Conservation (phyloP, 2,888 invertebrate species). For the Himalopsyche japonica region DNA sequence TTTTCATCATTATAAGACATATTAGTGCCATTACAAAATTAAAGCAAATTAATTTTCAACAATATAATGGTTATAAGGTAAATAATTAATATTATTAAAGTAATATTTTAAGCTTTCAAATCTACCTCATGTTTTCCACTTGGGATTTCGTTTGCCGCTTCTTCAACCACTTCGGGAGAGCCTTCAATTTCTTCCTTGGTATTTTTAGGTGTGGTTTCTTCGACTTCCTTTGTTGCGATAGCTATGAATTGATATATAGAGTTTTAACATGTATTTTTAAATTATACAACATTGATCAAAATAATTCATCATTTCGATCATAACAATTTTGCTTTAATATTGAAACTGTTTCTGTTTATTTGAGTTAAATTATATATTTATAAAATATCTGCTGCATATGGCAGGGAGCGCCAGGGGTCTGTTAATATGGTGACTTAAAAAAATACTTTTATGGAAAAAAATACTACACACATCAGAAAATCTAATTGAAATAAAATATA, state of each 20-base stretch:
- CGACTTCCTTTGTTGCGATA: constrained; percentile 9
- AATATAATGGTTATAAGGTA: background rate
- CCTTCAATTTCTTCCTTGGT: constrained; percentile 8
- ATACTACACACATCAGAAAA: too few species aligned
- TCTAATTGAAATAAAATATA: too few species aligned
- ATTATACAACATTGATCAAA: too few species aligned
- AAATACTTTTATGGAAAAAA: too few species aligned
- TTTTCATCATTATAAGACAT: background rate
- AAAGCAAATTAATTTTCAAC: background rate
- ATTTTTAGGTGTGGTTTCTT: constrained; percentile 18
- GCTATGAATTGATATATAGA: background rate
- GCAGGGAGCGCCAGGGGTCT: too few species aligned
- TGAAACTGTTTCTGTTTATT: too few species aligned
- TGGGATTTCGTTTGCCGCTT: constrained; percentile 35
- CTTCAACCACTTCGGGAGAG: constrained; percentile 33
- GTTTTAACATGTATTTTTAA: background rate
- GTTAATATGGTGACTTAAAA: too few species aligned
- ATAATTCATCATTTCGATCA: too few species aligned
- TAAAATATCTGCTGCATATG: too few species aligned
- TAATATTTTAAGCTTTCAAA: constrained; percentile 29
- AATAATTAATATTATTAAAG: background rate
- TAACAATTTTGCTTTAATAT: too few species aligned
- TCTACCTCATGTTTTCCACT: constrained; percentile 36
- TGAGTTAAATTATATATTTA: too few species aligned
- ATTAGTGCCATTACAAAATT: background rate